Base-by-base conservation (phyloP, 1,140 invertebrate genomes). In the Daktulosphaira vitifoliae region DNA sequence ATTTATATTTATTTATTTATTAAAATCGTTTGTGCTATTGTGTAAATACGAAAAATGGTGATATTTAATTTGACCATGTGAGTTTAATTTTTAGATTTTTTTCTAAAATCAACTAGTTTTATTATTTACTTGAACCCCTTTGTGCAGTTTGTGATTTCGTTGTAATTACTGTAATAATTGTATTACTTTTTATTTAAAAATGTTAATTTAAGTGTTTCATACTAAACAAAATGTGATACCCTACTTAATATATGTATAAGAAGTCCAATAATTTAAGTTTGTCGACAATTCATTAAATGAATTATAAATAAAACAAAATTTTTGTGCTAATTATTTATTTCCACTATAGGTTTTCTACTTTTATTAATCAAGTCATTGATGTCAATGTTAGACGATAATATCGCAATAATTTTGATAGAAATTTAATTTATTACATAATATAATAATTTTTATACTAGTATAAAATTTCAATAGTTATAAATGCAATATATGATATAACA, bases 181-280 rank as follows among this genome's bases (percentile, higher is more conserved):
- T 38, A 44, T 38, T 53, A 11, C 46, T 33, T 62, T 33, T 62
- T 16, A 62, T 48, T 33, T 62, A 48, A 46, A 46, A 48, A 33
- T 33, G 29, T 48, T 59, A 59, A 26, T 59, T 62, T 62, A 62
- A 62, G 42, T 33, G 11, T 62, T 33, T 62, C 56, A 20, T 62
- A 62, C 42, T 62, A 62, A 62, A 62, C 56, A 62, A 62, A 62
- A 62, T 62, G 56, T 62, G 56, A 62, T 62, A 62, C 56, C 56
- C 56, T 62, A 62, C 56, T 62, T 48, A 62, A 33, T 62, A 25
- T 48, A 62, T 62, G 56, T 62, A 38, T 42, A 62, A 6, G n/a
- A n/a, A 44, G 42, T 62, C 56, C 56, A 46, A 62, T 25, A 22
- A 62, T 56, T 38, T 44, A 26, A 62, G 56, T 62, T 46, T 62